Evolutionary conservation across 1,140 invertebrate species (phyloP), one percentile per base, ranked within the genome.

Genomic region (Apis cerana): DNA sequence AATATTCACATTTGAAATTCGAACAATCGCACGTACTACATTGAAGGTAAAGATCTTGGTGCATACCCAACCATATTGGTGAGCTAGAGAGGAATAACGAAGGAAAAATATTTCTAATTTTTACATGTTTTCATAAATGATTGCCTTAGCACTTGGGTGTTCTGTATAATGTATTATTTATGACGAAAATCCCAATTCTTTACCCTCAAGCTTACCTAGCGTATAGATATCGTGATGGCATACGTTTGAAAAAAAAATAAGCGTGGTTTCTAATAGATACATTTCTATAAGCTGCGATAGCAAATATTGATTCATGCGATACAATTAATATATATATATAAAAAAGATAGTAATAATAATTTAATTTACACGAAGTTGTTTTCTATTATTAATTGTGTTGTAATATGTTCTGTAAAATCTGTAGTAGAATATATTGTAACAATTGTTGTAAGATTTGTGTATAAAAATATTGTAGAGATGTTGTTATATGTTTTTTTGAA

Each of bases 1-100:
- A 43, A 17, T 17, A 50, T 23, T 0, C 23, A 12, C 13, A 11
- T 12, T 5, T 11, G 0, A 1, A 23, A 15, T 58, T 9, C 1
- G 4, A 43, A 43, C 5, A 8, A 4, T 65, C 15, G 13, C 67
- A 62, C 13, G 9, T 21, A 21, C 21, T 67, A 58, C 52, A 21
- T 85, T 70, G 75, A 88, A 88, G 87, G 83, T 88, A 88, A 88
- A 88, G 86, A 84, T 59, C 61, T 80, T 77, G 83, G 71, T 54
- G 43, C 58, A 62, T 54, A 72, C 58, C 48, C 13, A 56, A 56
- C 33, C 54, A 48, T 23, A 23, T 56, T 64, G 50, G 27, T 33
- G 62, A n/a, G 21, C 27, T 23, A 33, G 19, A 43, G 23, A n/a
- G 48, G 8, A 70, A 50, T 23, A 43, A 62, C 33, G 1, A 59